phyloP scores from a whole-genome alignment of 1,140 invertebrate genomes.

The Neelides sp. region DNA sequence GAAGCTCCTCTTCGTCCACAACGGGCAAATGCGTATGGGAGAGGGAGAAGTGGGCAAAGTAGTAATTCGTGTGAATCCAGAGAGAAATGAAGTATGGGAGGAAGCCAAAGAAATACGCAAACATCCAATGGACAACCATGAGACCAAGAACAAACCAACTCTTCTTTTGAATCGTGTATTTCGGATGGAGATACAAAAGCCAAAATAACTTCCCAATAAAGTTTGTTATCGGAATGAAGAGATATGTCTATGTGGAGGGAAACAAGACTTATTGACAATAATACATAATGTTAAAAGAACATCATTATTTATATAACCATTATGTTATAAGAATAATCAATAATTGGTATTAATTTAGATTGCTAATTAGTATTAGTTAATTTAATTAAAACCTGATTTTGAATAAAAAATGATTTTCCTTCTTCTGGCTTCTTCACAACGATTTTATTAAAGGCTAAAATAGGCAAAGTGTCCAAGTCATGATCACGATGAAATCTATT shows the following conservation, averaged over 20 bases:
- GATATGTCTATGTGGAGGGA: too few relatives aligned
- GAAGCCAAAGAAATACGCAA: neutral
- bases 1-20: neutral
- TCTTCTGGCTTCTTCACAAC: constrained; percentile 24
- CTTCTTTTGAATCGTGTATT: neutral
- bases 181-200: neutral
- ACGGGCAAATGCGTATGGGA: constrained; percentile 6
- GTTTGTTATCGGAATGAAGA: neutral
- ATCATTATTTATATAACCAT: too few relatives aligned
- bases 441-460: constrained; percentile 27
- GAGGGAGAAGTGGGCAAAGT: constrained; percentile 1
- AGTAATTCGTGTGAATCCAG: constrained; percentile 1
- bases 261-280: too few relatives aligned
- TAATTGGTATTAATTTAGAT: too few relatives aligned
- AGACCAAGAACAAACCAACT: neutral
- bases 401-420: constrained; percentile 28
- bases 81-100: neutral
- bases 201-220: neutral
- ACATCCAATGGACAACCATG: constrained; percentile 2
- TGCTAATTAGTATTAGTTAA: too few relatives aligned
- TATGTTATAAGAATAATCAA: too few relatives aligned
- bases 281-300: too few relatives aligned
- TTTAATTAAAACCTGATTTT: constrained; percentile 30
- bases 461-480: constrained; percentile 27
- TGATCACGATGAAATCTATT: constrained; percentile 27